Evolutionary conservation across 1,140 invertebrate genomes (phyloP).

Genomic region (Homalodisca vitripennis): DNA sequence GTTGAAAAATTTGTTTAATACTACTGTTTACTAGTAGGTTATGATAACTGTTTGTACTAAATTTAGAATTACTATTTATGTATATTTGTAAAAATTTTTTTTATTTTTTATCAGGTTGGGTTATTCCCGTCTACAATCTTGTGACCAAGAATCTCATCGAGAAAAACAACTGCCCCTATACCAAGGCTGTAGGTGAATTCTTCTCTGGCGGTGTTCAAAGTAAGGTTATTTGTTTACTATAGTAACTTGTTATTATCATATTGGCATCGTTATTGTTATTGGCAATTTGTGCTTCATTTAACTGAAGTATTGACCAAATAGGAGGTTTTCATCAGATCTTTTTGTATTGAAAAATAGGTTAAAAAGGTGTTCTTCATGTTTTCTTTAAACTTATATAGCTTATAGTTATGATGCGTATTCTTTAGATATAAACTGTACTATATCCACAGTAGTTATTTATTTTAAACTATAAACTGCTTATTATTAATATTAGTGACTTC

Average conservation of each 20-base stretch:
- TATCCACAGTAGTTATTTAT: neutral
- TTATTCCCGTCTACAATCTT: conserved; percentile 53
- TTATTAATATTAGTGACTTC: neutral
- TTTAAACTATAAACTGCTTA: too few relatives aligned
- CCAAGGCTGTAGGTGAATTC: conserved; percentile 51
- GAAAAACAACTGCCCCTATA: conserved; percentile 48
- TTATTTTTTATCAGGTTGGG: conserved; percentile 52
- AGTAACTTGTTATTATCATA: neutral
- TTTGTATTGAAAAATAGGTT: neutral
- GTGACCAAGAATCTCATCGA: conserved; percentile 50
- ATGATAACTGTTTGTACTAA: too few relatives aligned
- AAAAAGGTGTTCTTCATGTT: neutral
- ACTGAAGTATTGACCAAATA: conserved; percentile 35
- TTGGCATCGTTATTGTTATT: neutral
- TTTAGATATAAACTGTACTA: neutral
- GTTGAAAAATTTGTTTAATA: too few relatives aligned
- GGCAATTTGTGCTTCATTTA: neutral
- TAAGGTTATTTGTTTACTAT: neutral
- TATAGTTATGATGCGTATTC: too few relatives aligned
- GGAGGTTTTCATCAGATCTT: neutral
- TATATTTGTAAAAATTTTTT: too few relatives aligned
- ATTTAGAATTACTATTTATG: too few relatives aligned
- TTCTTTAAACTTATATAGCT: too few relatives aligned
- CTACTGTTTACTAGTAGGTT: too few relatives aligned
- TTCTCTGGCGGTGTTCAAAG: conserved; percentile 45